Percentiles rank a stretch among this genome's conserved stretches.
Evolutionary conservation across 2,888 invertebrate species (phyloP).

Genomic region (Disparrhopalites patrizii): DNA sequence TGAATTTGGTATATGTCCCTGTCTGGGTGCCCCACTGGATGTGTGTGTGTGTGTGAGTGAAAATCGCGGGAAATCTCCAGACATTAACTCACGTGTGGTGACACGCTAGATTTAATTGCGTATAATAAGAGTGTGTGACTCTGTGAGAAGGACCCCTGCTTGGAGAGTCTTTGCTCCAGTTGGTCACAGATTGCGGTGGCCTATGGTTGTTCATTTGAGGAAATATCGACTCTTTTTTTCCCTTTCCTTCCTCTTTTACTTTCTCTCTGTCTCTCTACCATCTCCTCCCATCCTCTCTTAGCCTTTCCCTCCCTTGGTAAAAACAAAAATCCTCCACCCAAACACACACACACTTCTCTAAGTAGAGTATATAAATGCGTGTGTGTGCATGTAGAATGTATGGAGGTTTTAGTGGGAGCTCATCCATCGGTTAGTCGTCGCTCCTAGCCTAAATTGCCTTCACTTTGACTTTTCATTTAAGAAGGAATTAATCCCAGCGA

Average conservation of each 20-base stretch:
- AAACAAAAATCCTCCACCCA: no score
- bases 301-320: slow-evolving; percentile 10
- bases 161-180: slow-evolving; percentile 17
- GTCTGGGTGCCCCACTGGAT: not conserved
- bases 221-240: slow-evolving; percentile 26
- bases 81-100: slow-evolving; percentile 17
- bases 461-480: slow-evolving; percentile 47
- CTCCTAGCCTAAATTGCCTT: slow-evolving; percentile 37
- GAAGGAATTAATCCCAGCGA: slow-evolving; percentile 48
- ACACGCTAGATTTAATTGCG: slow-evolving; percentile 25
- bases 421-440: slow-evolving; percentile 15
- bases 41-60: slow-evolving; percentile 11
- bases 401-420: slow-evolving; percentile 23
- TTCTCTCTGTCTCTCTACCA: no score
- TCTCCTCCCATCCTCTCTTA: no score
- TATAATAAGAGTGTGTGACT: slow-evolving; percentile 13
- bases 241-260: no score
- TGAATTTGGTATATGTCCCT: not conserved
- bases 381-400: no score
- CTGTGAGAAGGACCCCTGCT: slow-evolving; percentile 20
- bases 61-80: not conserved
- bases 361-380: no score
- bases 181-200: slow-evolving; percentile 15
- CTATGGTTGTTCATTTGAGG: slow-evolving; percentile 23
- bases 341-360: no score